These are phyloP conservation scores for Dicerorhinus sumatrensis DNA, from an alignment of 2,113 vertebrate genomes.

Conservation along the genomic window DNA sequence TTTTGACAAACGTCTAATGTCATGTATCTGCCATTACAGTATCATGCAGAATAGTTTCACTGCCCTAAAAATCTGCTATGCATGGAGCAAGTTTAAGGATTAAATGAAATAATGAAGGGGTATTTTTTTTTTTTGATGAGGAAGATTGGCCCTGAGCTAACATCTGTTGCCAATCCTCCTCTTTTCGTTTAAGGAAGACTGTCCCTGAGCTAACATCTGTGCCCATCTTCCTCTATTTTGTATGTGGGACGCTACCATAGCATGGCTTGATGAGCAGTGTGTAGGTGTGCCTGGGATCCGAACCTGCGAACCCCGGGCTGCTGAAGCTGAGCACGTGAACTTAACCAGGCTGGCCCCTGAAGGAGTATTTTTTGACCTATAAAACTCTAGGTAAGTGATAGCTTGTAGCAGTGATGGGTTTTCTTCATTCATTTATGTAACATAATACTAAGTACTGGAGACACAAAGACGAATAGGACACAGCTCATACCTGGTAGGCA, in stretches of 20 bases:
- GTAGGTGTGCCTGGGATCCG: too few relatives aligned
- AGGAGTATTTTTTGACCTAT: neutral
- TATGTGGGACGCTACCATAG: too few relatives aligned
- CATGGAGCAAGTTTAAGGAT: neutral
- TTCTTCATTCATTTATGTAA: neutral
- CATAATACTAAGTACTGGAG: neutral
- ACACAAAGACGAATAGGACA: neutral
- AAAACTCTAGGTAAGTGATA: neutral
- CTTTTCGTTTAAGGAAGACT: too few relatives aligned
- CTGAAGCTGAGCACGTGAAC: too few relatives aligned
- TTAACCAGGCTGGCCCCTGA: too few relatives aligned
- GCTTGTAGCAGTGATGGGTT: neutral
- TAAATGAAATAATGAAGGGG: neutral
- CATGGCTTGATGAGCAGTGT: too few relatives aligned
- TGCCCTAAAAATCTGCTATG: neutral
- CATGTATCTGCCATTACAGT: neutral
- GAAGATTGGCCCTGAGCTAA: too few relatives aligned
- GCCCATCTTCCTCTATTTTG: too few relatives aligned
- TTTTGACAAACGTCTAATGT: slow-evolving; percentile 15
- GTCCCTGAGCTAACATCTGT: too few relatives aligned
- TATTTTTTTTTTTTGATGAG: neutral
- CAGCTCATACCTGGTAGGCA: neutral
- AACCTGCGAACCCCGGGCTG: too few relatives aligned
- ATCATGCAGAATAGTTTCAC: neutral
- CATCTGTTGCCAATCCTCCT: too few relatives aligned